These are phyloP conservation scores for Calliphora vicina DNA, from an alignment of 1,140 invertebrate genomes.

Conservation along the genomic window DNA sequence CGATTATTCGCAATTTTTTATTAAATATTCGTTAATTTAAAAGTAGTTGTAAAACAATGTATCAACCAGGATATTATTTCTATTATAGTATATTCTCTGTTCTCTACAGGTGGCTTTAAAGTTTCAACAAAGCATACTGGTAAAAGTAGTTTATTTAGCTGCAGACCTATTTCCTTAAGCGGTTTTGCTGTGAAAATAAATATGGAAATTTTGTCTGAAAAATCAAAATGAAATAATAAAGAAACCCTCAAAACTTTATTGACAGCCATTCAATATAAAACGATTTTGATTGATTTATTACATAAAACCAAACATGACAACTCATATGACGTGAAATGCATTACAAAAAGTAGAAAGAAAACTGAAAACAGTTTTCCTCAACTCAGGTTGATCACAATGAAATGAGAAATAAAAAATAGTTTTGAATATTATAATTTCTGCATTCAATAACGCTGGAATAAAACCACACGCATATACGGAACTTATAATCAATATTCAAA, in stretches of 20 bases:
- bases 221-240: no score
- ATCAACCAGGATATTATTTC: no score
- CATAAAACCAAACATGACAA: background rate
- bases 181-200: background rate
- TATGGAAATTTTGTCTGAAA: background rate
- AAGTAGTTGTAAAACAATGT: no score
- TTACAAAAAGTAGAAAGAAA: background rate
- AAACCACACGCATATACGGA: slow-evolving; percentile 28
- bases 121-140: background rate
- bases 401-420: no score
- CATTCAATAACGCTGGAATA: background rate
- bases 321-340: background rate
- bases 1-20: no score
- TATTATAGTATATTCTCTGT: no score
- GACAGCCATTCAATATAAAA: background rate
- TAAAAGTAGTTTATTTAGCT: background rate
- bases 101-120: background rate
- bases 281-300: background rate
- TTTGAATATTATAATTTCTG: no score
- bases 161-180: background rate
- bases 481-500: background rate
- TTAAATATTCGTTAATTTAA: no score
- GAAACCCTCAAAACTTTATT: background rate
- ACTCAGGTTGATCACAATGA: background rate
- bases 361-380: background rate